A percentile compares a stretch with the other conserved stretches of the same genome.
Evolutionary conservation across 35 echinoderm and acorn worm genomes (phyloP).

Genomic region (Lytechinus pictus): DNA sequence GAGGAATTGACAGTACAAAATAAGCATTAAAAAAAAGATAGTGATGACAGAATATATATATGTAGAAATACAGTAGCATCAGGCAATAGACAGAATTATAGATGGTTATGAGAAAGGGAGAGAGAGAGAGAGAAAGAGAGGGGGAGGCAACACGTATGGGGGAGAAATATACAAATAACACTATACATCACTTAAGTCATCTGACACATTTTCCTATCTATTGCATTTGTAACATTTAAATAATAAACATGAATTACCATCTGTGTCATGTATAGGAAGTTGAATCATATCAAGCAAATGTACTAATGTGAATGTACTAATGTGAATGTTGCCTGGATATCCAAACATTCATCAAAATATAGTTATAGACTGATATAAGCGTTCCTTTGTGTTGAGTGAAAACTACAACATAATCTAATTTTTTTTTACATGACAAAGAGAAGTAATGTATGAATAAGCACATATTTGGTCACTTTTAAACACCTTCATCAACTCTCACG

Average conservation of each 20-base stretch:
- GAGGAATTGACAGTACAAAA: neutral
- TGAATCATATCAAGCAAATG: neutral
- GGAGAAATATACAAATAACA: neutral
- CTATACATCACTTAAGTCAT: neutral
- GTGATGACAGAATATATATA: too few species aligned
- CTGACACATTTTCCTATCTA: neutral
- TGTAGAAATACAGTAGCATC: too few species aligned
- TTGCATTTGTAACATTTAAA: neutral
- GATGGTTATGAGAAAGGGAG: too few species aligned
- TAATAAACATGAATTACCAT: neutral
- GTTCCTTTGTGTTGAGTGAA: neutral
- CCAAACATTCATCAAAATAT: neutral
- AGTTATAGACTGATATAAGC: neutral
- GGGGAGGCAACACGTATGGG: neutral
- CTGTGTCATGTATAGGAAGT: neutral
- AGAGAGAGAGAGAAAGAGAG: neutral
- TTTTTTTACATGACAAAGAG: neutral
- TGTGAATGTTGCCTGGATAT: slow-evolving; percentile 6
- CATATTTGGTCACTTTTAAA: neutral
- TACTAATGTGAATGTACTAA: neutral
- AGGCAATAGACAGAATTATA: too few species aligned
- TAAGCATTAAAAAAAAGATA: too few species aligned
- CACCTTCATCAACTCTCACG: neutral
- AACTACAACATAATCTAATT: neutral
- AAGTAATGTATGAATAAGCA: neutral